Conservation (phyloP, 2,888 invertebrate genomes). For the Heterodera filipjevi region DNA sequence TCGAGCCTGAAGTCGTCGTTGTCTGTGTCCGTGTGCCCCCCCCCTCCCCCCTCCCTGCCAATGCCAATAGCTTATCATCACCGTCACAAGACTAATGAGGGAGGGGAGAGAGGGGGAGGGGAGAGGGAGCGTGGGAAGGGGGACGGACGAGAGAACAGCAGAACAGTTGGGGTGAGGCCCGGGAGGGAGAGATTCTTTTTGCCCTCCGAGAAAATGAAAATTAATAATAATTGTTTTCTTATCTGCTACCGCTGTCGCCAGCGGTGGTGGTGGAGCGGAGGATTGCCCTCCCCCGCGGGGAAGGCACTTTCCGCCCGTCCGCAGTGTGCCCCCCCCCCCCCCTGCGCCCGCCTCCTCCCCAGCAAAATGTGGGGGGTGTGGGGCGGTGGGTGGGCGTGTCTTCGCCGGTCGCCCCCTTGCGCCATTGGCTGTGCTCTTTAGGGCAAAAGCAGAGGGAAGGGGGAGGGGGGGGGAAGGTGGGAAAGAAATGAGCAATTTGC, state of each 20-base stretch:
- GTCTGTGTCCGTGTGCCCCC: too few relatives aligned
- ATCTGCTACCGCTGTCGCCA: not conserved
- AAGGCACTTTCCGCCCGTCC: too few relatives aligned
- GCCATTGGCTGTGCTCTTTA: not conserved
- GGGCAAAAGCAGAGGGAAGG: not conserved
- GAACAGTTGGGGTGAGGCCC: too few relatives aligned
- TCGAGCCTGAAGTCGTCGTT: too few relatives aligned
- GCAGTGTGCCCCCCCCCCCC: not conserved
- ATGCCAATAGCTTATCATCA: too few relatives aligned
- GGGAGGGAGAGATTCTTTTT: not conserved
- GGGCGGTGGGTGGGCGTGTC: not conserved
- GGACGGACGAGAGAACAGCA: too few relatives aligned
- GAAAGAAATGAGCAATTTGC: constrained; percentile 7
- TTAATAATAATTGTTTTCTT: constrained; percentile 4
- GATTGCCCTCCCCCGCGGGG: not conserved
- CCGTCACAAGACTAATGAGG: too few relatives aligned
- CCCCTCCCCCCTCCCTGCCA: too few relatives aligned
- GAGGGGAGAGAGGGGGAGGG: too few relatives aligned
- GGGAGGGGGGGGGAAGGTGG: not conserved
- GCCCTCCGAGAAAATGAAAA: not conserved
- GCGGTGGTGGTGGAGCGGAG: not conserved
- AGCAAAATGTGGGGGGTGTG: not conserved
- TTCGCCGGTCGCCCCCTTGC: not conserved
- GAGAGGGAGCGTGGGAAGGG: too few relatives aligned
- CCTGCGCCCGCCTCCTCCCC: not conserved